A percentile compares a stretch with the other conserved stretches of the same genome.
Evolutionary conservation across 1,140 invertebrate genomes (phyloP).

Genomic region (Saxidomus purpurata): DNA sequence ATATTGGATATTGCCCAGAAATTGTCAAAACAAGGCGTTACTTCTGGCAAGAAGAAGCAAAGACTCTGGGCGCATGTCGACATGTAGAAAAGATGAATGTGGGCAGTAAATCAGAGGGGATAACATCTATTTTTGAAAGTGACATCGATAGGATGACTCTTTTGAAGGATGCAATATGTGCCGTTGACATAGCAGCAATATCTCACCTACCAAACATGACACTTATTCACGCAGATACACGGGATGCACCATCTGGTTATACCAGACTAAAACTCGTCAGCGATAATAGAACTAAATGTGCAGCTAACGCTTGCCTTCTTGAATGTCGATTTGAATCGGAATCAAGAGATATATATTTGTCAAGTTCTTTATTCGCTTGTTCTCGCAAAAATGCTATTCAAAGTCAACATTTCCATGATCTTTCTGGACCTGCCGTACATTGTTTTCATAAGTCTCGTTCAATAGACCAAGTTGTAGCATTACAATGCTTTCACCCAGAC

Average conservation of each 20-base stretch:
- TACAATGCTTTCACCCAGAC: neutral
- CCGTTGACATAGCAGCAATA: neutral
- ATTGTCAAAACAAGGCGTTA: neutral
- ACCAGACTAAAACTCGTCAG: neutral
- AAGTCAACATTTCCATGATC: neutral
- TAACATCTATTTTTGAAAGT: constrained; percentile 31
- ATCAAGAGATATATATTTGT: neutral
- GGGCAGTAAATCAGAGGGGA: constrained; percentile 37
- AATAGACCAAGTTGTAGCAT: constrained; percentile 5
- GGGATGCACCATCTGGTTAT: neutral
- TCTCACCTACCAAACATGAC: neutral
- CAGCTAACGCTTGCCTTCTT: neutral
- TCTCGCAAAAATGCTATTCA: neutral
- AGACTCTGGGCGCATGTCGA: neutral
- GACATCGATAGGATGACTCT: constrained; percentile 17
- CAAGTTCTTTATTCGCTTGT: neutral
- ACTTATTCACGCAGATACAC: neutral
- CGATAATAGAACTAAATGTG: neutral
- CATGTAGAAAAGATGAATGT: neutral
- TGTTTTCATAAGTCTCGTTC: too few species aligned
- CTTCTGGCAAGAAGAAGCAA: neutral
- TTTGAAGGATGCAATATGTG: neutral
- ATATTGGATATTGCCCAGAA: neutral
- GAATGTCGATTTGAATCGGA: neutral
- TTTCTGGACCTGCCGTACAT: neutral